phyloP scores from a whole-genome alignment of 2,797 vertebrate species.

The Acanthurus leucopareius region DNA sequence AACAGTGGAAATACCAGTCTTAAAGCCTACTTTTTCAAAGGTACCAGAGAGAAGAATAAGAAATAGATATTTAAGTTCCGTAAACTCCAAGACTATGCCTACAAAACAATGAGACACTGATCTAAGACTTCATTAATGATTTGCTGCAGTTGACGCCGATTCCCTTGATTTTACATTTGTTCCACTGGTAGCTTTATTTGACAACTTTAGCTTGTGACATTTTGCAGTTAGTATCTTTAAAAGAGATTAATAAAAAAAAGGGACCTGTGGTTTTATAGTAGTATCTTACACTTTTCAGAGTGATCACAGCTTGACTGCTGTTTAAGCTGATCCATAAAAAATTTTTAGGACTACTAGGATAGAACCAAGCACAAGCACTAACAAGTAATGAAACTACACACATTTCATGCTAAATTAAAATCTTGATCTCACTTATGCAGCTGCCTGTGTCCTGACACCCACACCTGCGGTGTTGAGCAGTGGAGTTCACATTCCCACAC shows the following conservation, averaged over 20 bases:
- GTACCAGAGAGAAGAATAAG: no score
- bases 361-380: not conserved
- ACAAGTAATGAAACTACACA: not conserved
- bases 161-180: not conserved
- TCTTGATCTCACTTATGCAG: no score
- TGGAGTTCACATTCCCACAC: not conserved
- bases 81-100: not conserved
- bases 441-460: not conserved
- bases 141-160: not conserved
- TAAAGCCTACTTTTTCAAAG: not conserved
- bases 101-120: not conserved
- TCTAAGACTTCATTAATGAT: not conserved
- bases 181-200: not conserved
- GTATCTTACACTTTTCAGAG: no score
- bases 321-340: not conserved
- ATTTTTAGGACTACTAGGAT: no score
- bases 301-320: no score
- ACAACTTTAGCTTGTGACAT: not conserved
- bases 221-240: not conserved
- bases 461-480: not conserved
- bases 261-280: no score
- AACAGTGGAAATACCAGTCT: not conserved
- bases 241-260: no score
- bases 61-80: not conserved
- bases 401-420: not conserved